Conservation (phyloP, 2,113 vertebrate genomes). For the Numenius arquata region DNA sequence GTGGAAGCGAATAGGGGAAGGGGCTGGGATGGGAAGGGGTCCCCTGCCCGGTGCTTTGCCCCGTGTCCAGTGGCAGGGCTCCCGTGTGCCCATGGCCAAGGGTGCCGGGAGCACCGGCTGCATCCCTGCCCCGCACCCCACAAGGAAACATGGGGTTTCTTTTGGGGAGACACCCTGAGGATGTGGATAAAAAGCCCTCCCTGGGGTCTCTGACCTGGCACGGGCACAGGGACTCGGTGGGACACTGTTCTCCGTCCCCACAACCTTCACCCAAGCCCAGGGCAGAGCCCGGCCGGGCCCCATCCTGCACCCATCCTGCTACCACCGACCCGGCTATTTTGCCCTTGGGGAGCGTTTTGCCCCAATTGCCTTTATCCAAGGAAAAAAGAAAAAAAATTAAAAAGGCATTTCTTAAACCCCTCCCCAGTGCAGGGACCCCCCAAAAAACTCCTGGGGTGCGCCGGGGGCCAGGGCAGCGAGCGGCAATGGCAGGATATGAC, state of each 20-base stretch:
- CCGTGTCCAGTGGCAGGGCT: not conserved
- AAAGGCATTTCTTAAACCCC: not conserved
- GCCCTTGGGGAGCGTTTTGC: not conserved
- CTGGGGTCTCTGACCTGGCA: not conserved
- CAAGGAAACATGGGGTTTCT: fast-evolving
- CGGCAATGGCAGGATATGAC: not conserved
- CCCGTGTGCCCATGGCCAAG: not conserved
- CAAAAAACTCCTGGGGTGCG: not conserved
- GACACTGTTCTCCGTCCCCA: fast-evolving
- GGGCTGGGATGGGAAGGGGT: not conserved
- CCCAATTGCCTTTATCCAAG: not conserved
- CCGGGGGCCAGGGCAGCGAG: not conserved
- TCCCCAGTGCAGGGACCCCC: not conserved
- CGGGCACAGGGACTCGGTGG: fast-evolving
- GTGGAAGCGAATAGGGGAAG: not conserved
- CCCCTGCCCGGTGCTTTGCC: not conserved
- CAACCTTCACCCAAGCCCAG: not conserved
- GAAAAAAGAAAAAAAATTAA: not conserved
- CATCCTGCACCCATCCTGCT: not conserved
- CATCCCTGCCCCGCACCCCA: not conserved
- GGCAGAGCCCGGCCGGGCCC: not conserved
- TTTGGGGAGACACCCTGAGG: fast-evolving
- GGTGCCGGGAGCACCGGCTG: not conserved
- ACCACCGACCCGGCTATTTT: fast-evolving
- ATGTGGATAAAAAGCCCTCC: not conserved